Base-by-base conservation (phyloP, 2,113 vertebrate species). In the Chaetorhynchus papuensis region DNA sequence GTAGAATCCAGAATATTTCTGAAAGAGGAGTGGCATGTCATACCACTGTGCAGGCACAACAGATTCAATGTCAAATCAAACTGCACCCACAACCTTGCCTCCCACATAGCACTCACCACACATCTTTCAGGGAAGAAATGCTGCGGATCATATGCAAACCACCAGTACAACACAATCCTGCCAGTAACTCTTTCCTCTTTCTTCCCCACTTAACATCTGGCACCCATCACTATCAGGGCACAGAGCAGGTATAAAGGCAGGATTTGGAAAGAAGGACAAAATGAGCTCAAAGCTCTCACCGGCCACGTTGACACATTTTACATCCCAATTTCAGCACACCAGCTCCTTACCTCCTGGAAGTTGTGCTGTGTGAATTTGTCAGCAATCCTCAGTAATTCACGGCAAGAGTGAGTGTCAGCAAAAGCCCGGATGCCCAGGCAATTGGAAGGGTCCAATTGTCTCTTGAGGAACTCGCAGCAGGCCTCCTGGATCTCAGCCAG, bases 311-410 rank as follows among this genome's bases (percentile, higher is more conserved):
- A 57, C 1, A 6, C 1, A 2, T 44, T 72, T 83, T 6, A 23
- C 37, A 47, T 20, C 49, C 6, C 37, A 45, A 44, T 18, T 42
- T 28, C n/a, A 93, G 56, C 31, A 86, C 1, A 2, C 10, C 13
- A 50, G 83, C 57, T 37, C 87, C 97, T 98, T 96, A 99, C 99
- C 99, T 99, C 99, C 93, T 99, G 99, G 94, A 99, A 99, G 95
- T 99, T 99, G 97, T 99, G 99, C 79, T 99, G 99, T 5, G 99
- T 99, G 97, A 99, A 99, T 94, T 99, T 99, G 98, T 99, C 99
- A 17, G 99, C 99, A 52, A 99, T 99, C 90, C 99, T 98, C 69
- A 99, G 98, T 89, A 99, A 97, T 54, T 99, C 99, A 5, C 99
- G 98, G 91, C 99, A 99, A 7, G 99, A 99, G 96, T 99, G 99